Evolutionary conservation across 1,140 invertebrate species (phyloP).

Genomic region (Ceratina japonica): DNA sequence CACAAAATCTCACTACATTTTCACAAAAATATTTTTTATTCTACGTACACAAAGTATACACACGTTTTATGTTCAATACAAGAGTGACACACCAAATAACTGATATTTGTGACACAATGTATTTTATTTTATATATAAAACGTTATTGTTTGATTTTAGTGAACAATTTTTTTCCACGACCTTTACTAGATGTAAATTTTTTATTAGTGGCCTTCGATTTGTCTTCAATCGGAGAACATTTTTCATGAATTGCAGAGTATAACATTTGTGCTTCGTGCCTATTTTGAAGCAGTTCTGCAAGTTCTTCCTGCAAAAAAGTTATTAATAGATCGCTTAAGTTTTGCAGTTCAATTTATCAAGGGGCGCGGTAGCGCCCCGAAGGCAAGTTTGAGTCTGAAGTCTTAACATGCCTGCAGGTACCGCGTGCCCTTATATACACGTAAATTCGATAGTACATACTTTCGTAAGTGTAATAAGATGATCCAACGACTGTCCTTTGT

Average conservation of each 20-base stretch:
- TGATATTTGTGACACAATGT: neutral
- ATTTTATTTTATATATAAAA: constrained; percentile 9
- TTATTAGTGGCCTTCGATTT: constrained; percentile 28
- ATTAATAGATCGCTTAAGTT: constrained; percentile 21
- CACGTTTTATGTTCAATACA: constrained; percentile 13
- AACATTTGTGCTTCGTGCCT: constrained; percentile 82
- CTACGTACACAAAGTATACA: neutral
- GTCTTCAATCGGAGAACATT: constrained; percentile 78
- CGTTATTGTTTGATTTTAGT: constrained; percentile 67
- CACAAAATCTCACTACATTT: no score
- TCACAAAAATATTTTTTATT: no score
- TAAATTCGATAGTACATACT: constrained; percentile 76
- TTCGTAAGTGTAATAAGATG: constrained; percentile 82
- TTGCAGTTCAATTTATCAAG: neutral
- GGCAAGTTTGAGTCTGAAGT: no score
- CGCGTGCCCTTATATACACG: no score
- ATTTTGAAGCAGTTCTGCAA: constrained; percentile 85
- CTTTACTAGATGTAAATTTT: constrained; percentile 59
- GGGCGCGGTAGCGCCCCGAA: no score
- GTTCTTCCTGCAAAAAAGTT: constrained; percentile 80
- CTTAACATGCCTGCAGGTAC: no score
- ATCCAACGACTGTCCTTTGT: constrained; percentile 88
- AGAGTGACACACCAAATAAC: constrained; percentile 6
- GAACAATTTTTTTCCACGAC: constrained; percentile 70
- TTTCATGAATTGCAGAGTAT: constrained; percentile 83